A percentile compares a stretch with the other conserved stretches of the same genome.
phyloP scores from a whole-genome alignment of 2,113 vertebrate species.

The Epinephelus lanceolatus region DNA sequence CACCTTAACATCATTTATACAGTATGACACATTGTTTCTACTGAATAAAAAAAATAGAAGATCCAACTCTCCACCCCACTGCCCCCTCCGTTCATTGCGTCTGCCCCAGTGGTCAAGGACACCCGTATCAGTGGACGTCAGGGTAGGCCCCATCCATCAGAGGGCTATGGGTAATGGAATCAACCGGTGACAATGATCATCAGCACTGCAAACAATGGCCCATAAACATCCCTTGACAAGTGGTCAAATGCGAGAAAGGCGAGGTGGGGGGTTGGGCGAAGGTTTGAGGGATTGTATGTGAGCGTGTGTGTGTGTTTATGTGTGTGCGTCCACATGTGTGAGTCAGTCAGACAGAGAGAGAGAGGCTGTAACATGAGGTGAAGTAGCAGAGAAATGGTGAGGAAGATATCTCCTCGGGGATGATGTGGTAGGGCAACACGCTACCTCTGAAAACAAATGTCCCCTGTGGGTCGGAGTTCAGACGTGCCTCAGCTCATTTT shows the following conservation, averaged over 20 bases:
- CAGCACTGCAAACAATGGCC: conserved; percentile 85
- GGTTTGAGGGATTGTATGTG: conserved; percentile 44
- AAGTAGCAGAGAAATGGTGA: conserved; percentile 56
- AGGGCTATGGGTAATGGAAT: conserved; percentile 83
- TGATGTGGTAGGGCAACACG: conserved; percentile 30
- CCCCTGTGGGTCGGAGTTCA: conserved; percentile 59
- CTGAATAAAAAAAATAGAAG: conserved; percentile 27
- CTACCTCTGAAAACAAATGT: conserved; percentile 67
- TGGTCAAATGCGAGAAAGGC: conserved; percentile 68
- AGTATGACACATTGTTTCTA: background rate
- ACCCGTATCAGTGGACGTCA: conserved; percentile 79
- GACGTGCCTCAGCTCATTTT: conserved; percentile 52
- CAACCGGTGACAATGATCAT: conserved; percentile 86
- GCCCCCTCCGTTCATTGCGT: conserved; percentile 50
- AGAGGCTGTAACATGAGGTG: conserved; percentile 44
- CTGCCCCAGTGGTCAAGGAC: conserved; percentile 85
- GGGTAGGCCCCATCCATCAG: conserved; percentile 85
- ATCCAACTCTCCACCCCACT: conserved; percentile 30
- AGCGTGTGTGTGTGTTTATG: conserved; percentile 37
- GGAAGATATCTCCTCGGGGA: conserved; percentile 57
- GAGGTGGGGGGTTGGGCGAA: conserved; percentile 40
- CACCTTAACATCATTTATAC: background rate
- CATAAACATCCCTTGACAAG: conserved; percentile 86
- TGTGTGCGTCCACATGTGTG: conserved; percentile 38
- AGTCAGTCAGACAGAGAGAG: conserved; percentile 48